Percentiles rank a stretch among this genome's conserved stretches.
Evolutionary conservation across 1,140 invertebrate species (phyloP).

Genomic region (Temnothorax curvispinosus): DNA sequence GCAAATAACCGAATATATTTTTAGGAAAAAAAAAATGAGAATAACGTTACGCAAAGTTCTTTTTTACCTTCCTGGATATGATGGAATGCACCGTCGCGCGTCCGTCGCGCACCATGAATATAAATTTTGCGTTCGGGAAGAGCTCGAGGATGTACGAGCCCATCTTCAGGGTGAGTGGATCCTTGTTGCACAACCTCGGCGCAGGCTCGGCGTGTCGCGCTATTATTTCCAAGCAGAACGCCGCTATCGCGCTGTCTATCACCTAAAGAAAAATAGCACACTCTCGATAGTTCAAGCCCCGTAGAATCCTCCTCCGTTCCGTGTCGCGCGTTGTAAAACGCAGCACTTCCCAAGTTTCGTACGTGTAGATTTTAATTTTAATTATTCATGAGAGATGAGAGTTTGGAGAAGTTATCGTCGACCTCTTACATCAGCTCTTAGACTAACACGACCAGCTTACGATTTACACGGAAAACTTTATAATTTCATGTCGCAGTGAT

Average conservation of each 20-base stretch:
- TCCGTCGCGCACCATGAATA: constrained; percentile 99
- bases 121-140: constrained; percentile 96
- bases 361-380: constrained; percentile 12
- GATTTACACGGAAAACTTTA: constrained; percentile 28
- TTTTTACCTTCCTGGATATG: constrained; percentile 94
- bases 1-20: not conserved
- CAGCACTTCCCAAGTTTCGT: not conserved
- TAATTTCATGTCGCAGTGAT: constrained; percentile 3
- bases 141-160: constrained; percentile 93
- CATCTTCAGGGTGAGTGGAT: constrained; percentile 98
- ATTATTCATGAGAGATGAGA: not conserved
- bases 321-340: not conserved
- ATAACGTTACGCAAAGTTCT: not conserved
- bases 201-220: constrained; percentile 98
- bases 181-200: constrained; percentile 98
- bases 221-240: constrained; percentile 98
- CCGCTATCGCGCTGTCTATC: constrained; percentile 97
- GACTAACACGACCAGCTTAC: not conserved
- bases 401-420: not conserved
- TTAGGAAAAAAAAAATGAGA: not conserved
- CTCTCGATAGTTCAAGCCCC: not conserved
- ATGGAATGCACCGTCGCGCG: constrained; percentile 99
- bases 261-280: constrained; percentile 86
- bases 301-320: not conserved
- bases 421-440: not conserved